Conservation (phyloP, 2,113 vertebrate genomes). For the Melospiza georgiana region DNA sequence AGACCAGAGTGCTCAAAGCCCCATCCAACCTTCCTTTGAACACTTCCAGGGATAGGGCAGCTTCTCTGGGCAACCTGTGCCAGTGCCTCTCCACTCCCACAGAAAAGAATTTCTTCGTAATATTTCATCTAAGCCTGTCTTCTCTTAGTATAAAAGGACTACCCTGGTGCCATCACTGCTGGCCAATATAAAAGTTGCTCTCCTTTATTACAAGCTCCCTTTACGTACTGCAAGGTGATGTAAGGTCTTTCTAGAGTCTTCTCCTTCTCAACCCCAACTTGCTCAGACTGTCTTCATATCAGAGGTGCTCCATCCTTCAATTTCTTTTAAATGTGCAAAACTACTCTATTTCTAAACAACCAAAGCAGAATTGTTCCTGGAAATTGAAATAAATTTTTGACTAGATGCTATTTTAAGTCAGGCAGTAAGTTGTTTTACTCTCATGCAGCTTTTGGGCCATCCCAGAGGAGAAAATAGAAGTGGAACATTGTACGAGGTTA, state of each 20-base stretch:
- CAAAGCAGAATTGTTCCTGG: neutral
- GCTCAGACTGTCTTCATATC: neutral
- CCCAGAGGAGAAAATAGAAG: slow-evolving; percentile 30
- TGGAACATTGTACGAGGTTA: slow-evolving; percentile 16
- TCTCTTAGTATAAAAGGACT: neutral
- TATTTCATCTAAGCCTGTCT: neutral
- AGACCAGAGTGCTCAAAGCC: neutral
- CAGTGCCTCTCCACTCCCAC: neutral
- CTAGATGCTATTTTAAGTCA: neutral
- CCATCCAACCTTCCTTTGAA: neutral
- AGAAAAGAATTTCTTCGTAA: neutral
- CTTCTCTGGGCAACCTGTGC: neutral
- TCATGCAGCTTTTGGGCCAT: neutral
- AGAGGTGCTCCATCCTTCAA: neutral
- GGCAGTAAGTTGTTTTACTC: neutral
- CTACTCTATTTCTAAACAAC: accelerated
- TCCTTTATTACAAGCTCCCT: neutral
- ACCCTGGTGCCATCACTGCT: neutral
- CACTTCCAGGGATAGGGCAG: neutral
- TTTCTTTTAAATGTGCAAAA: neutral
- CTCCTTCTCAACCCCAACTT: neutral
- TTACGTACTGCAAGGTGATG: neutral
- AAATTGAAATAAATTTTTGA: neutral
- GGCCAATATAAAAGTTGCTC: neutral
- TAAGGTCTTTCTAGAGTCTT: neutral